Percentiles rank a stretch among this genome's conserved stretches.
Evolutionary conservation across 1,140 invertebrate species (phyloP).

Genomic region (Trichonephila clavata): DNA sequence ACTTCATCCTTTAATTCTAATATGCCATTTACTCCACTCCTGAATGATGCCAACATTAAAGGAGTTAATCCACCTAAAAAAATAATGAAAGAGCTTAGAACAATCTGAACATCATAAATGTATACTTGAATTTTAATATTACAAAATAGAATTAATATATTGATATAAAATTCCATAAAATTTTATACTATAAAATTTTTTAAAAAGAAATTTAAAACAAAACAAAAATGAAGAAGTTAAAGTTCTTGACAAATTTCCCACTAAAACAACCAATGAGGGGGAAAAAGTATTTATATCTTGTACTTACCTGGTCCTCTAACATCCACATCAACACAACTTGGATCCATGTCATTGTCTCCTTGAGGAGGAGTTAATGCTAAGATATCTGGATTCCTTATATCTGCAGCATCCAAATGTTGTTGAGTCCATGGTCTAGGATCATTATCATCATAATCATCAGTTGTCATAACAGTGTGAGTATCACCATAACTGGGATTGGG

Average conservation of each 20-base stretch:
- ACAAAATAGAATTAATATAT: no score
- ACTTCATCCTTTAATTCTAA: slow-evolving; percentile 70
- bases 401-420: slow-evolving; percentile 94
- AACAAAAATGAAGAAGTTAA: not conserved
- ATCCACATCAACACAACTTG: slow-evolving; percentile 86
- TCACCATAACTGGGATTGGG: slow-evolving; percentile 84
- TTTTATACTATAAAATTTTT: no score
- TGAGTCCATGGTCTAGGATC: slow-evolving; percentile 94
- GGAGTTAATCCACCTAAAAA: slow-evolving; percentile 90
- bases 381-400: slow-evolving; percentile 86
- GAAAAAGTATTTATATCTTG: no score
- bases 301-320: slow-evolving; percentile 88
- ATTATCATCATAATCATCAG: slow-evolving; percentile 90
- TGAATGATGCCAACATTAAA: slow-evolving; percentile 92
- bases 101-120: no score
- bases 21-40: slow-evolving; percentile 75
- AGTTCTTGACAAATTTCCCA: no score
- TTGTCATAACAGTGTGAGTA: slow-evolving; percentile 89
- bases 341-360: slow-evolving; percentile 80
- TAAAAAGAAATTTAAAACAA: not conserved
- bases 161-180: no score
- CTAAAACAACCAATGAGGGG: no score
- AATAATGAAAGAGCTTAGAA: not conserved
- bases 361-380: slow-evolving; percentile 86
- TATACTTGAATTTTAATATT: no score